Percentiles rank a stretch among this genome's conserved stretches.
Conservation (phyloP, 2,113 vertebrate genomes). For the Laterallus jamaicensis region DNA sequence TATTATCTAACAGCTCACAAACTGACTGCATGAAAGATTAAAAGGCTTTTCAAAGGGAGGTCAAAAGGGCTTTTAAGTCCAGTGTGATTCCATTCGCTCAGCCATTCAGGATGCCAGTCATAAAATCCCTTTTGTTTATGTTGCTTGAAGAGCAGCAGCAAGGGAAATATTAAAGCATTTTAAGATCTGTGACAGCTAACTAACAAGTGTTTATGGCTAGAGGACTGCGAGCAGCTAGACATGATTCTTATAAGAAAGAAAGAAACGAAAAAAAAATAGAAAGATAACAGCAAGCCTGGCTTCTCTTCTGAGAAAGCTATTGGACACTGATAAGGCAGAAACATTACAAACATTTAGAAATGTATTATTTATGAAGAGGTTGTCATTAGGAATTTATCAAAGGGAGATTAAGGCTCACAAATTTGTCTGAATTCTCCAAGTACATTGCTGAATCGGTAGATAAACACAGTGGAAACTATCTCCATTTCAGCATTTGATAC, state of each 20-base stretch:
- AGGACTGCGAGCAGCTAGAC: neutral
- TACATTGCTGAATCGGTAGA: neutral
- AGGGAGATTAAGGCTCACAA: neutral
- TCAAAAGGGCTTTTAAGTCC: neutral
- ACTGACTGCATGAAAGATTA: neutral
- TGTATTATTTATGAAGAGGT: conserved; percentile 30
- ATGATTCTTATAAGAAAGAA: neutral
- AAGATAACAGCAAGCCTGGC: conserved; percentile 1
- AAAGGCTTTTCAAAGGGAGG: neutral
- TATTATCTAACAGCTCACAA: neutral
- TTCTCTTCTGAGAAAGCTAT: neutral
- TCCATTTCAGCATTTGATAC: neutral
- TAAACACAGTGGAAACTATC: neutral
- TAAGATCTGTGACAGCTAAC: neutral
- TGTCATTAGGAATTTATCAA: conserved; percentile 24
- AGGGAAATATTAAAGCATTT: conserved; percentile 8
- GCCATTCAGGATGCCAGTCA: neutral
- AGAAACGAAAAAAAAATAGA: neutral
- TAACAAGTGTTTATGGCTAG: neutral
- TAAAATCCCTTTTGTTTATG: conserved; percentile 2
- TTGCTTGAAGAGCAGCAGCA: conserved; percentile 15
- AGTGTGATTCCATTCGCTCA: neutral
- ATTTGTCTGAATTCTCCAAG: conserved; percentile 27
- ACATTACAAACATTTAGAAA: conserved; percentile 39
- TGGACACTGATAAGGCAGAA: neutral